Base-by-base conservation (phyloP, 2,888 invertebrate species). In the Scaptomyza reducta region DNA sequence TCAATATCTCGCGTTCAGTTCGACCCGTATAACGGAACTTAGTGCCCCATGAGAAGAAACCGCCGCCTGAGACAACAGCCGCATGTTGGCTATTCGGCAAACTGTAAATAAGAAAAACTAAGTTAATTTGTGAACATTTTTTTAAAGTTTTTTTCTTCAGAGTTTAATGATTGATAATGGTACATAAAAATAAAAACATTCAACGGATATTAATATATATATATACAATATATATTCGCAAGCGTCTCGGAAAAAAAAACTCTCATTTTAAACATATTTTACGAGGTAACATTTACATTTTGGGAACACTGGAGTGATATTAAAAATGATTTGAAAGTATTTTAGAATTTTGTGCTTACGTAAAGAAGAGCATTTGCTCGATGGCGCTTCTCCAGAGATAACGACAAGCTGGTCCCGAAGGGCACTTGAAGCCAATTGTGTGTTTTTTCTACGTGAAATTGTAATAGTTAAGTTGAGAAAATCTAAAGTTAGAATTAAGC, bases 371-470 rank as follows among this genome's bases (percentile, higher is more conserved):
- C 95, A 98, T 97, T 93, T 99, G 99, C 91, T 99, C 98, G 77
- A 99, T 97, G 49, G 98, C 98, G 93, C 98, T 98, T 90, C 97
- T 95, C 99, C 99, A 99, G 70, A 99, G 95, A 92, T 99, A 98
- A 78, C 98, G 95, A 91, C 98, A 98, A 55, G 97, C 96, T 44
- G 97, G 95, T 47, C 97, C 96, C 77, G 96, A 96, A 58, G 97
- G 96, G 92, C 99, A 99, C 92, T 98, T 97, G 93, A 98, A 99
- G 14, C 99, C 98, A 71, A 98, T 96, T 25, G 97, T 97, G 91
- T 97, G 97, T 89, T 97, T 97, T 93, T 97, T 97, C 97, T 97
- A 92, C 68, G 1, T 14, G 14, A 9, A 38, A 9, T 14, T 1
- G 2, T 0, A 14, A 7, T 14, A 9, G 9, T 14, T 6, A n/a